phyloP scores from a whole-genome alignment of 2,888 invertebrate species.

The Elegia similella region DNA sequence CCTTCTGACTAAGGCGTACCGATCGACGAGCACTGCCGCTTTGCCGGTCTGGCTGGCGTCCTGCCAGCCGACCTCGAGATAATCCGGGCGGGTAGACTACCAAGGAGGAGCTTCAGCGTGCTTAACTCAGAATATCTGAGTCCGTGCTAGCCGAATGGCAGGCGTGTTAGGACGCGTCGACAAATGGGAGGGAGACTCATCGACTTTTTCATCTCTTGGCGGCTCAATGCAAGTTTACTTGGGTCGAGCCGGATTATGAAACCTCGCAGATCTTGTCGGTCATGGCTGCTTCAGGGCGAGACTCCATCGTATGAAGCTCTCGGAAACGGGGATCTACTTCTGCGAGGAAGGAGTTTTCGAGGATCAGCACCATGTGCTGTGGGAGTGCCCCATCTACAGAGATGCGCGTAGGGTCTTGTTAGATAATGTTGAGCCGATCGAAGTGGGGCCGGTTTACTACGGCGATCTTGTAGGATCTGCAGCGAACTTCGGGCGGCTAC shows the following conservation, averaged over 20 bases:
- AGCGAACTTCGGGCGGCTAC: too few species aligned
- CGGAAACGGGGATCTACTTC: not conserved
- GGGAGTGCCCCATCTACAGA: not conserved
- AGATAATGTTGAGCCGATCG: not conserved
- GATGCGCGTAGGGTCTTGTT: not conserved
- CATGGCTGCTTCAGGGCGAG: conserved; percentile 30
- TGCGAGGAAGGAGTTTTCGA: not conserved
- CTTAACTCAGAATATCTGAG: conserved; percentile 8
- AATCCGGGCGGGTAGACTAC: conserved; percentile 21
- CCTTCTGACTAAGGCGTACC: too few species aligned
- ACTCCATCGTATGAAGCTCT: too few species aligned
- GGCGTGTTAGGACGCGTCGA: conserved; percentile 23
- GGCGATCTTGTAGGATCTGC: too few species aligned
- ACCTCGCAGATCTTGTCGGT: conserved; percentile 28
- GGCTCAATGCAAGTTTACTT: conserved; percentile 20
- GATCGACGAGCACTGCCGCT: not conserved
- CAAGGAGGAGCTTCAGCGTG: not conserved
- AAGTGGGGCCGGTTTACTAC: not conserved
- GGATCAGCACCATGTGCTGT: not conserved
- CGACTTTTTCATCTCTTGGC: conserved; percentile 31
- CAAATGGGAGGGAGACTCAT: conserved; percentile 26
- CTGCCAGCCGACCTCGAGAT: conserved; percentile 33
- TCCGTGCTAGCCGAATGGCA: too few species aligned
- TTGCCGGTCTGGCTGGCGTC: conserved; percentile 33
- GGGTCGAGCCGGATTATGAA: conserved; percentile 32